Percentiles rank a stretch among this genome's conserved stretches.
phyloP scores from a whole-genome alignment of 2,888 invertebrate species.

The Phrixothrix hirtus region DNA sequence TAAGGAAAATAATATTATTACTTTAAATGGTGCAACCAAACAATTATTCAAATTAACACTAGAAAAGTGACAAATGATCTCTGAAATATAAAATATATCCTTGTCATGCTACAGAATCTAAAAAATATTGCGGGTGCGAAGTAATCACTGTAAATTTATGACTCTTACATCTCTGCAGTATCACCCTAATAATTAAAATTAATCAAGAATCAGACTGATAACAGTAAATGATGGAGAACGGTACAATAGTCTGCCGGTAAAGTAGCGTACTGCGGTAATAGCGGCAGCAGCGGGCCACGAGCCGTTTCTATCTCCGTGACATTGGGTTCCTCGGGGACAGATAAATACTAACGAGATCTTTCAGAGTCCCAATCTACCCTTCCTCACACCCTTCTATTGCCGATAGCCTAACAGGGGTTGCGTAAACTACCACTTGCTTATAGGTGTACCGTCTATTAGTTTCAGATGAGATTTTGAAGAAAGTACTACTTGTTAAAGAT shows the following conservation, averaged over 20 bases:
- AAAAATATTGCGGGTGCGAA: slow-evolving; percentile 10
- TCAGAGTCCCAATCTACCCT: slow-evolving; percentile 53
- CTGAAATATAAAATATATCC: slow-evolving; percentile 9
- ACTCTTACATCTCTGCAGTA: slow-evolving; percentile 25
- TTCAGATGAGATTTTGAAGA: slow-evolving; percentile 27
- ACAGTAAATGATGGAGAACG: slow-evolving; percentile 52
- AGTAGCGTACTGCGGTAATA: slow-evolving; percentile 39
- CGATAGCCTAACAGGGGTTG: slow-evolving; percentile 33
- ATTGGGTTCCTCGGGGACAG: slow-evolving; percentile 51
- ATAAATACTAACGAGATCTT: slow-evolving; percentile 58
- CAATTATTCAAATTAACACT: slow-evolving; percentile 11
- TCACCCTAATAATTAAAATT: slow-evolving; percentile 54
- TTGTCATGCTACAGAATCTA: slow-evolving; percentile 4
- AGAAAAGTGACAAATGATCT: slow-evolving; percentile 7
- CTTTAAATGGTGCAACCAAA: slow-evolving; percentile 9
- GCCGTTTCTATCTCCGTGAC: slow-evolving; percentile 45
- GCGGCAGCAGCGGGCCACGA: slow-evolving; percentile 37
- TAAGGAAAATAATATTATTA: slow-evolving; percentile 9
- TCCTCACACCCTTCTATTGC: slow-evolving; percentile 40
- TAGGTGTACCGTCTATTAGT: slow-evolving; percentile 29
- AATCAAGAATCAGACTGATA: slow-evolving; percentile 53
- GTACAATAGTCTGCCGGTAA: slow-evolving; percentile 30
- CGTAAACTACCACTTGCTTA: slow-evolving; percentile 27
- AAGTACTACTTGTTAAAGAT: too few species aligned
- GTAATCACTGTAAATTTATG: slow-evolving; percentile 22